Conservation (phyloP, 2,113 vertebrate genomes). For the Mugil cephalus region DNA sequence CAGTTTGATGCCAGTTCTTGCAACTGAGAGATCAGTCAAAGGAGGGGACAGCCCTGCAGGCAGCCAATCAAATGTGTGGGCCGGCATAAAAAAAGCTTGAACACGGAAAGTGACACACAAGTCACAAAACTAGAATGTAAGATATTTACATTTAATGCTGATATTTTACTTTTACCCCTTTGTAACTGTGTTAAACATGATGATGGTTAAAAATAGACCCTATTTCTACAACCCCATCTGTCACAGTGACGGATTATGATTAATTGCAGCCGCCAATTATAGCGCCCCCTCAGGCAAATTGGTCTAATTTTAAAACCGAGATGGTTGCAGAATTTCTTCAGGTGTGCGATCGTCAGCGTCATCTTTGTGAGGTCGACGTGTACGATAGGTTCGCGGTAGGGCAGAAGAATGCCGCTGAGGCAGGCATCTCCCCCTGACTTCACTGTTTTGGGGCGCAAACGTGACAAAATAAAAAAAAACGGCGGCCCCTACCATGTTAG, state of each 20-base stretch:
- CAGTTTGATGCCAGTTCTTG: not conserved
- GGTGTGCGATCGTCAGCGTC: not conserved
- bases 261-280: constrained; percentile 29
- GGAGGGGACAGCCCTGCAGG: constrained; percentile 1
- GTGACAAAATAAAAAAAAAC: not conserved
- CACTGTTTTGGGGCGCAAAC: not conserved
- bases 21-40: not conserved
- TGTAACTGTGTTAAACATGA: not conserved
- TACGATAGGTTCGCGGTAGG: not conserved
- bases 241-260: constrained; percentile 20
- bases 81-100: not conserved
- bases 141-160: no score
- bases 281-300: constrained; percentile 8
- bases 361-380: not conserved
- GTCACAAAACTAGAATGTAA: no score
- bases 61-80: constrained; percentile 2
- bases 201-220: constrained; percentile 41
- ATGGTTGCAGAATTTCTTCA: constrained; percentile 22
- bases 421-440: no score
- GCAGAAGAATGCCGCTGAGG: not conserved
- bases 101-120: not conserved
- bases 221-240: constrained; percentile 30
- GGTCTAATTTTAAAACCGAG: constrained; percentile 16
- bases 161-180: not conserved
- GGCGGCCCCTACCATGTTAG: constrained; percentile 89